Evolutionary conservation across 2,797 vertebrate genomes (phyloP), one percentile per base, ranked within the genome.

Genomic region (Dromococcyx pavoninus): DNA sequence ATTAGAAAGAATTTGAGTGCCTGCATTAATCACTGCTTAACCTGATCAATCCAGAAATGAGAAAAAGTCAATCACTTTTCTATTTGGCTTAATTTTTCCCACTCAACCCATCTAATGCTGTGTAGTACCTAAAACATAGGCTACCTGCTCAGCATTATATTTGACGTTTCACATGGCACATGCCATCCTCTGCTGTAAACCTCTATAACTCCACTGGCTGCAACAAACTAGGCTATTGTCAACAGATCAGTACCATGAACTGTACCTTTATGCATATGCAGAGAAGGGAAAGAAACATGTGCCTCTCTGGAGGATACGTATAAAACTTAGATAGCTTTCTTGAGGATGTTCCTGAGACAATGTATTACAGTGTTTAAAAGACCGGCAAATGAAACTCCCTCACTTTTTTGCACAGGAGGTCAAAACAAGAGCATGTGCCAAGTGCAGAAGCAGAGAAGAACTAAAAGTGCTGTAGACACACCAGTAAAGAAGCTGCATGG

Each of bases 261-360:
- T 72, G 33, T 41, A 64, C 15, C 22, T 70, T 74, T 28, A 46
- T 1, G 3, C 17, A 50, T 1, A 62, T 19, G 27, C 25, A 25
- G 13, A 72, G 51, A 35, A 5, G 4, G 32, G 3, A 39, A 74
- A 54, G 23, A 67, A 78, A 72, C 0, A 0, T 8, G 3, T 37
- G 4, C 13, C 37, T 69, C 65, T 70, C 54, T 84, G 51, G 10
- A 86, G 32, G 16, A 33, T 9, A 28, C 19, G 6, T 60, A 16
- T 14, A 67, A 84, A 57, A 46, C 22, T 71, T 19, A 69, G n/a
- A 30, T 24, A 10, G 7, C 3, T 33, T 82, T 72, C n/a, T 23
- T 82, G 43, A 85, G 15, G 33, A 30, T 70, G 22, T 18, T 57
- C 16, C 50, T 41, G 50, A 74, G 37, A 60, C 30, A 72, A 72